These are phyloP conservation scores for Sycophila texana DNA, from an alignment of 2,888 invertebrate genomes.

Conservation along the genomic window DNA sequence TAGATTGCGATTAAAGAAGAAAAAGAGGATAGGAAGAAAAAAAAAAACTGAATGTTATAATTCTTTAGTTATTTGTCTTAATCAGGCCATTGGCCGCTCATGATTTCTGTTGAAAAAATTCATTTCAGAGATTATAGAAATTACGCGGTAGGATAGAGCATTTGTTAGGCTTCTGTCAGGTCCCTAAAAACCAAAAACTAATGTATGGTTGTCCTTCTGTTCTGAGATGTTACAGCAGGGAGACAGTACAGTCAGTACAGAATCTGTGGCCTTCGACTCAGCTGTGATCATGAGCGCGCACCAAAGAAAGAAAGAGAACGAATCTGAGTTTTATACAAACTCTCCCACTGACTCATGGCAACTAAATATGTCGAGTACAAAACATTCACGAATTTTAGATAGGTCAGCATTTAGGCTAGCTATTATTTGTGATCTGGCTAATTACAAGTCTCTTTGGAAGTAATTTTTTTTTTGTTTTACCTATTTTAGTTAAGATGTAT, in stretches of 20 bases:
- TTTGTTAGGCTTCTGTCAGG: slow-evolving; percentile 42
- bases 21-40: slow-evolving; percentile 55
- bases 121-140: slow-evolving; percentile 38
- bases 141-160: slow-evolving; percentile 46
- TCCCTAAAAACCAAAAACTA: slow-evolving; percentile 69
- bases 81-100: slow-evolving; percentile 44
- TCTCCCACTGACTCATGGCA: slow-evolving; percentile 70
- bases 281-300: slow-evolving; percentile 75
- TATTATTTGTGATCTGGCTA: slow-evolving; percentile 65
- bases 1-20: slow-evolving; percentile 57
- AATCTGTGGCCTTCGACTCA: slow-evolving; percentile 76
- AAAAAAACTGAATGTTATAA: slow-evolving; percentile 43
- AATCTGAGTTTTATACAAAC: slow-evolving; percentile 73
- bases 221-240: slow-evolving; percentile 78
- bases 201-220: slow-evolving; percentile 77
- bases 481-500: background rate
- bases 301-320: slow-evolving; percentile 75
- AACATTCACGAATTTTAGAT: slow-evolving; percentile 71
- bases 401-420: slow-evolving; percentile 75
- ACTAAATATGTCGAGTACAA: slow-evolving; percentile 70
- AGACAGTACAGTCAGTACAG: slow-evolving; percentile 76
- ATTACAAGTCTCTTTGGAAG: slow-evolving; percentile 65
- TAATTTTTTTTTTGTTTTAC: slow-evolving; percentile 2
- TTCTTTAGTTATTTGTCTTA: slow-evolving; percentile 50
- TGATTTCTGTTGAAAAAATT: slow-evolving; percentile 46